Evolutionary conservation across 2,113 vertebrate species (phyloP), one percentile per base, ranked within the genome.

Genomic region (Cichladusa arquata): DNA sequence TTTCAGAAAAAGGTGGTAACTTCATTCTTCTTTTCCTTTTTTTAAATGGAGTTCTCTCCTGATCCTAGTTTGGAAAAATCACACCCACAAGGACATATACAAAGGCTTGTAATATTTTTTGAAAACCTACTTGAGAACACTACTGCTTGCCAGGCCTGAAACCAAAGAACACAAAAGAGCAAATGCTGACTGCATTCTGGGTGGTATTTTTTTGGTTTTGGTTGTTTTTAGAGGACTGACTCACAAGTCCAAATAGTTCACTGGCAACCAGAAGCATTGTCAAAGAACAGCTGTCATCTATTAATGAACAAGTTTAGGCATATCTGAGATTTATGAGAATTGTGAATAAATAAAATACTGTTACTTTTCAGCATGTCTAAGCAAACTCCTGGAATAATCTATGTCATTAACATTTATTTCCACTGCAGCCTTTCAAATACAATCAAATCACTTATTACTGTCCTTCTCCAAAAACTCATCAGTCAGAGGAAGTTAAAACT

Each of bases 221-320:
- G 36, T 81, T 81, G n/a, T 8, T 77, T 88, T 78, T 36, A 25
- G 36, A 78, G 60, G 48, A 77, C 74, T 95, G 67, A 92, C 38
- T 93, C 79, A 86, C 15, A 62, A 40, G 29, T 36, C 65, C 60
- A 88, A 56, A 53, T 51, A 80, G 48, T 54, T 62, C 67, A 83
- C 67, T 74, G 79, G 71, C 19, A 95, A 94, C 51, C 51, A 86
- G 56, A 86, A 90, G 28, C n/a, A 83, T 31, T 80, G 85, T 73
- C 60, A 88, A 91, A 79, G 23, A 90, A 70, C 71, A 95, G 64
- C 81, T 95, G 82, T 34, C 76, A 88, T 57, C 51, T 74, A 34
- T 81, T 93, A 92, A 93, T 60, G n/a, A 78, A 77, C 88, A 96
- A 44, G 92, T 97, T 93, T 83, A 93, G 79, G 56, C 88, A 34